Evolutionary conservation across 2,797 vertebrate genomes (phyloP).

Genomic region (Geotrypetes seraphini): DNA sequence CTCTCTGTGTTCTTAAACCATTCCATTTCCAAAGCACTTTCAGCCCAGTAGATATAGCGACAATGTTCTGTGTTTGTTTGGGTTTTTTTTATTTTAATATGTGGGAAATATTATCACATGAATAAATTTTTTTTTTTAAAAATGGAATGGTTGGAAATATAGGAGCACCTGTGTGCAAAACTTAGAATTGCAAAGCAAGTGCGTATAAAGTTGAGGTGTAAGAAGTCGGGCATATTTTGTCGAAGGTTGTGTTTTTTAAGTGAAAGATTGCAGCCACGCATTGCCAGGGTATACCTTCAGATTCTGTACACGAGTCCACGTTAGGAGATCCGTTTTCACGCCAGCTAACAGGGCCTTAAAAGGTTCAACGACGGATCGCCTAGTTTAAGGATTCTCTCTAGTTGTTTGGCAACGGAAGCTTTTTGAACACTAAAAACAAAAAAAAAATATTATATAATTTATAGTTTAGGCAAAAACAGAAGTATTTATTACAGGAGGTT

Average conservation of each 20-base stretch:
- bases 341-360: slow-evolving; percentile 49
- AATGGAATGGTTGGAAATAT: slow-evolving; percentile 63
- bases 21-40: slow-evolving; percentile 96
- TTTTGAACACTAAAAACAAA: slow-evolving; percentile 82
- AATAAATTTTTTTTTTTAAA: slow-evolving; percentile 41
- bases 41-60: slow-evolving; percentile 64
- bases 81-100: slow-evolving; percentile 40
- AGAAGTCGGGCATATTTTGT: slow-evolving; percentile 28
- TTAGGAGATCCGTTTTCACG: slow-evolving; percentile 46
- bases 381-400: slow-evolving; percentile 48
- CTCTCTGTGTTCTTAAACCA: slow-evolving; percentile 64
- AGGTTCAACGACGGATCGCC: slow-evolving; percentile 41
- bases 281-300: slow-evolving; percentile 36
- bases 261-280: slow-evolving; percentile 35
- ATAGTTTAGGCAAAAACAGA: slow-evolving; percentile 72
- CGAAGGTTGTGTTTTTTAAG: slow-evolving; percentile 45
- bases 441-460: slow-evolving; percentile 72
- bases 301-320: slow-evolving; percentile 37
- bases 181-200: slow-evolving; percentile 48
- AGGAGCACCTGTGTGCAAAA: slow-evolving; percentile 40
- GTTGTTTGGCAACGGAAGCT: slow-evolving; percentile 53
- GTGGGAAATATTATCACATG: too few species aligned
- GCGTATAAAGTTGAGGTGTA: slow-evolving; percentile 55
- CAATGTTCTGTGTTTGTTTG: slow-evolving; percentile 51
- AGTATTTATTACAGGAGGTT: slow-evolving; percentile 76